These are phyloP conservation scores for Epizoanthus ramosus DNA, from an alignment of 92 coral and sea anemone genomes.

Conservation along the genomic window DNA sequence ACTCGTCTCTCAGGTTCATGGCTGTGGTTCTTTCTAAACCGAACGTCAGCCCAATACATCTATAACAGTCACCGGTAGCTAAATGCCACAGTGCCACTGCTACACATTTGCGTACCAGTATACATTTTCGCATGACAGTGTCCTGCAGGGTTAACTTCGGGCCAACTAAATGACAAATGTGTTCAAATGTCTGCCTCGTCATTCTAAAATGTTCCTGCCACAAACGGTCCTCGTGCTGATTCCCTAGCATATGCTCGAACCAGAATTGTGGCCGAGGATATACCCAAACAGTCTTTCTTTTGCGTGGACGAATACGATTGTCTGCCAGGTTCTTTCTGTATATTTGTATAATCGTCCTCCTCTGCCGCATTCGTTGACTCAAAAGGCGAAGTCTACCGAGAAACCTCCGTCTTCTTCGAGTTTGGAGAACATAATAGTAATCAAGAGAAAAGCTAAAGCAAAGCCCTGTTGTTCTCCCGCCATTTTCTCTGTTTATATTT, in stretches of 20 bases:
- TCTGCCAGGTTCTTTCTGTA: no score
- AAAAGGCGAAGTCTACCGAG: no score
- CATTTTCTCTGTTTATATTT: no score
- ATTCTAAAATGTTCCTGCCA: slow-evolving; percentile 65
- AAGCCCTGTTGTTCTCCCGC: no score
- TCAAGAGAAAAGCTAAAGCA: no score
- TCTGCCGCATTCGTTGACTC: no score
- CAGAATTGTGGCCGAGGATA: not conserved
- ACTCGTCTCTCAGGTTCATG: slow-evolving; percentile 62
- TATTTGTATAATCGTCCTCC: no score
- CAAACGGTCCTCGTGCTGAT: slow-evolving; percentile 39
- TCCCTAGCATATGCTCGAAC: slow-evolving; percentile 35
- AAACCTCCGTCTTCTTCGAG: no score
- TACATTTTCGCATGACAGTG: slow-evolving; percentile 52
- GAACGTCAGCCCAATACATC: slow-evolving; percentile 51
- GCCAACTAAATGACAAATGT: slow-evolving; percentile 47
- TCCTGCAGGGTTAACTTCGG: slow-evolving; percentile 58
- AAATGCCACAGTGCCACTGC: slow-evolving; percentile 63
- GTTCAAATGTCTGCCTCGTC: slow-evolving; percentile 50
- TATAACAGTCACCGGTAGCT: slow-evolving; percentile 61
- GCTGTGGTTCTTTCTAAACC: slow-evolving; percentile 66
- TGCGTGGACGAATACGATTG: not conserved
- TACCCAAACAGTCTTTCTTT: slow-evolving; percentile 34
- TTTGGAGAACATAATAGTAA: no score
- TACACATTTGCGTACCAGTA: slow-evolving; percentile 57